Evolutionary conservation across 1,140 invertebrate genomes (phyloP).

Genomic region (Tetragnatha versicolor): DNA sequence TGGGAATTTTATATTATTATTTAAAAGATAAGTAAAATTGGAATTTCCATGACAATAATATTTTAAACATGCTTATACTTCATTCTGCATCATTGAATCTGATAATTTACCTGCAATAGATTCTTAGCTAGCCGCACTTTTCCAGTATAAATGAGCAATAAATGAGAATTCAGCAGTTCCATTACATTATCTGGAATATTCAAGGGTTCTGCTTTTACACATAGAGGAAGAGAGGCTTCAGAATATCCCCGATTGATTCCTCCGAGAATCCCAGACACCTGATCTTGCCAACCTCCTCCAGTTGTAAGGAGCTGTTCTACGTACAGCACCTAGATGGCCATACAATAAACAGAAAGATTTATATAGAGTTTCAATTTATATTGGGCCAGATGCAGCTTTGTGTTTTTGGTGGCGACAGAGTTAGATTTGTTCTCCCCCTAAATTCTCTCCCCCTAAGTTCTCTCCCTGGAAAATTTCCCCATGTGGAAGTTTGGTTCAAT

Average conservation of each 20-base stretch:
- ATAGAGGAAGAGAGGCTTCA: conserved; percentile 62
- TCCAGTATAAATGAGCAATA: conserved; percentile 68
- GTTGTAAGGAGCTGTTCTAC: conserved; percentile 69
- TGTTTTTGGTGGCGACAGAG: no score
- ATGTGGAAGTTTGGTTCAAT: no score
- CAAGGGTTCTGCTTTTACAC: conserved; percentile 62
- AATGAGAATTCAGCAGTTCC: conserved; percentile 62
- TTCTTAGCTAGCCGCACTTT: conserved; percentile 69
- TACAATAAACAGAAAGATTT: not conserved
- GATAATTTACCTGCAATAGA: conserved; percentile 67
- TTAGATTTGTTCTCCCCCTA: no score
- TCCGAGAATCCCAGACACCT: conserved; percentile 67
- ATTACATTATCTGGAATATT: conserved; percentile 60
- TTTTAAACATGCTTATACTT: conserved; percentile 15
- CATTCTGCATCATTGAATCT: not conserved
- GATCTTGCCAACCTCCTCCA: conserved; percentile 70
- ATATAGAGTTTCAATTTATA: no score
- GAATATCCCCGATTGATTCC: conserved; percentile 65
- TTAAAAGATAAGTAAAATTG: no score
- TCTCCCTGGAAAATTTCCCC: no score
- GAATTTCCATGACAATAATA: no score
- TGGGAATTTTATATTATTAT: no score
- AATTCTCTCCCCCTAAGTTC: no score
- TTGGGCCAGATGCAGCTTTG: no score
- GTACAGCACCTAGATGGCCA: conserved; percentile 63